Base-by-base conservation (phyloP, 2,113 vertebrate genomes). In the Ondatra zibethicus region DNA sequence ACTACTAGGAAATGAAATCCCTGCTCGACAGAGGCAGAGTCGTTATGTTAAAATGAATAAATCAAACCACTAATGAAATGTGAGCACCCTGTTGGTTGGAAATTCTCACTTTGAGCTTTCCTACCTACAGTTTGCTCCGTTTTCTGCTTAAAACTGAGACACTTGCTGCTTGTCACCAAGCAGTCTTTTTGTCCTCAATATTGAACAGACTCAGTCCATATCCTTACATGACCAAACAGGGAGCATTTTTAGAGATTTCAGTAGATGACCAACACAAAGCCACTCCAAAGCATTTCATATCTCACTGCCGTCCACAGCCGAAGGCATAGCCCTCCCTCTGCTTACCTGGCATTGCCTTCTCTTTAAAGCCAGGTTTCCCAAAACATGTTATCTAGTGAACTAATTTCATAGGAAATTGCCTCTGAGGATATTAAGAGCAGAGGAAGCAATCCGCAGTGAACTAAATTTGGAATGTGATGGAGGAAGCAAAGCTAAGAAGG, bases 221-320 rank as follows among this genome's bases (percentile, higher is more conserved):
- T 86, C 93, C 94, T 97, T 78, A 95, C 76, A 80, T 97, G 89
- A 90, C 75, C 95, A 95, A 93, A 80, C 36, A 93, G n/a, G 73
- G 5, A 45, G 75, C 52, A 50, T 90, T 95, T 97, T 96, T 89
- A 95, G 86, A 92, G 33, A 92, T 72, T 36, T 86, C 86, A 85
- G 66, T 29, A 85, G 88, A 77, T 78, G 65, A 88, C 93, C 87
- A 72, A 78, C 72, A 68, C 12, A 93, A 92, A 95, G 77, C 8
- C 23, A 93, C 66, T 91, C 27, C 86, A 93, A 95, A 92, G 55
- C 65, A 87, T 68, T 89, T 94, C 39, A 27, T 76, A 66, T 45
- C 61, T 86, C 93, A 90, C 2, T 6, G 17, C 81, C n/a, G 61
- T 14, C 39, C 58, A 14, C 50, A 86, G n/a, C 33, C 27, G 1